Evolutionary conservation across 2,888 invertebrate genomes (phyloP).

Genomic region (Cosmia trapezina): DNA sequence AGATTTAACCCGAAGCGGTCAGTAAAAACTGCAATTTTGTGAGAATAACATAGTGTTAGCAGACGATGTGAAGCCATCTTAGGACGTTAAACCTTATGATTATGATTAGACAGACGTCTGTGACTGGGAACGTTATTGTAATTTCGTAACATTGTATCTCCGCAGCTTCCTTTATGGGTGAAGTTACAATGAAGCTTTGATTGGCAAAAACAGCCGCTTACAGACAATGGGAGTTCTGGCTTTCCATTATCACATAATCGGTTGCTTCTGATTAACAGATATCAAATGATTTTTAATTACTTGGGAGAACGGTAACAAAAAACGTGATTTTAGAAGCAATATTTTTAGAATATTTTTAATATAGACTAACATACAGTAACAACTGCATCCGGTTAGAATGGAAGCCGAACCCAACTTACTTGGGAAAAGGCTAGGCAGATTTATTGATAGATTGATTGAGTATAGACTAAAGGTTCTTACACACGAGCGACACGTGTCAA

Average conservation of each 20-base stretch:
- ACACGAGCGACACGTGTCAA: no score
- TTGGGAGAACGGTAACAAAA: constrained; percentile 8
- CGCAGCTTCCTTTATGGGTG: constrained; percentile 35
- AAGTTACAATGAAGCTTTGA: constrained; percentile 23
- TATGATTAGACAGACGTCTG: constrained; percentile 21
- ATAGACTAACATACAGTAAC: neutral
- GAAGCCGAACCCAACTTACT: no score
- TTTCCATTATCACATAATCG: constrained; percentile 28
- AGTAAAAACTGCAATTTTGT: constrained; percentile 56
- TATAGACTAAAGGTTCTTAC: no score
- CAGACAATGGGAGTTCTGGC: constrained; percentile 38
- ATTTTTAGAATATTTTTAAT: neutral
- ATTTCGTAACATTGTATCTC: constrained; percentile 38
- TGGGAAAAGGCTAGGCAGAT: no score
- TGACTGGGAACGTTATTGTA: constrained; percentile 37
- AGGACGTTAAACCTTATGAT: constrained; percentile 35
- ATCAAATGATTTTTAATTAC: constrained; percentile 32
- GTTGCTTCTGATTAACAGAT: constrained; percentile 28
- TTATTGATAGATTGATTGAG: no score
- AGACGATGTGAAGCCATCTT: constrained; percentile 26
- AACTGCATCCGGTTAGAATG: no score
- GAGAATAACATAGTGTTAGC: constrained; percentile 18
- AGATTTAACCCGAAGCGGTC: constrained; percentile 43
- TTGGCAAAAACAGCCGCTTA: constrained; percentile 27
- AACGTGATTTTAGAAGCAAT: neutral